Conservation (phyloP, 2,888 invertebrate species). For the Drosophila helvetica region DNA sequence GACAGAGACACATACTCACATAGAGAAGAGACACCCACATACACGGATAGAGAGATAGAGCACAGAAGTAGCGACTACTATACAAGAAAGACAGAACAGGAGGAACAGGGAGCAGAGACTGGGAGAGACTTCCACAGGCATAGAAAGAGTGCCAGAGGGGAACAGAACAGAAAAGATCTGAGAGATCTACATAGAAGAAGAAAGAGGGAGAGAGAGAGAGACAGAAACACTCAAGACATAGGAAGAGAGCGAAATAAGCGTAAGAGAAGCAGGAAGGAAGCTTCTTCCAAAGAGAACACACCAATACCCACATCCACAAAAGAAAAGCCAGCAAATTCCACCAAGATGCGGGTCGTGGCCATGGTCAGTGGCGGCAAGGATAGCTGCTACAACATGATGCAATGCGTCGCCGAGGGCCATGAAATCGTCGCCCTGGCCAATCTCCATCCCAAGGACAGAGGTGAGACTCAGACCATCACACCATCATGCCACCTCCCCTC, state of each 20-base stretch:
- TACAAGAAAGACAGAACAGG: not conserved
- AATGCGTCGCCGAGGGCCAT: conserved; percentile 98
- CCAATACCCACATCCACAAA: not conserved
- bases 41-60: not conserved
- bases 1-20: not conserved
- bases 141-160: not conserved
- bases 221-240: not conserved
- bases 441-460: conserved; percentile 93
- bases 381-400: conserved; percentile 99
- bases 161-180: not conserved
- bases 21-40: not conserved
- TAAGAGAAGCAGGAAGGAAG: not conserved
- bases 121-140: not conserved
- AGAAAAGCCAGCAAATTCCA: conserved; percentile 1
- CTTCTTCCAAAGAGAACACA: not conserved
- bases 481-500: too few relatives aligned
- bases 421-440: conserved; percentile 97
- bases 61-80: conserved; percentile 1
- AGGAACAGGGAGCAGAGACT: not conserved
- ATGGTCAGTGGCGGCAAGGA: conserved; percentile 99
- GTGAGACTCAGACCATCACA: conserved; percentile 83
- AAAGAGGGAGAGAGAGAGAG: not conserved
- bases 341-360: conserved; percentile 92
- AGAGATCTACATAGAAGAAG: not conserved
- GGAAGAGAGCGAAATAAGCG: not conserved